Base-by-base conservation (phyloP, 2,888 invertebrate species). In the Microctonus hyperodae region DNA sequence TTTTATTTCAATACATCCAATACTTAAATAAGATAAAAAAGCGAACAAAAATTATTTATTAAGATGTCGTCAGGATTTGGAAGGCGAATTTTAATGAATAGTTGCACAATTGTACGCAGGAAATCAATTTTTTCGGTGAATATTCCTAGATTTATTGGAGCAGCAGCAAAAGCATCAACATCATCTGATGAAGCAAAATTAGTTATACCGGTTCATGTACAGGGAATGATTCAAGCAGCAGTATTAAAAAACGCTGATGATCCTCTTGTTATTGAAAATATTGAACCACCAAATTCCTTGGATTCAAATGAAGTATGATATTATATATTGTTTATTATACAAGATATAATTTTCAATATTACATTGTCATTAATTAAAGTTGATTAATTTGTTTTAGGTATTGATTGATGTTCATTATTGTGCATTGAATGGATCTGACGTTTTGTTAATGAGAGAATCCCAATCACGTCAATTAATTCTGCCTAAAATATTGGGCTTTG, bases 401-500 rank as follows among this genome's bases (percentile, higher is more conserved):
- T 81, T 90, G 65, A 86, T 91, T 13, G 86, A 87, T 73, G 88
- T 90, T 0, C 85, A 88, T 72, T 88, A 87, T 71, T 89, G 90
- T 75, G 89, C 89, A 63, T 84, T 91, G n/a, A 91, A 91, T 81
- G 86, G 87, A 56, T 85, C 87, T 0, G 91, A 91, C 81, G 82
- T 88, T 48, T 79, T 87, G 48, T 84, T 87, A 69, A 86, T 87
- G 71, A 81, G 85, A 72, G 88, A 88, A 67, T 82, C 84, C 44
- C 85, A 86, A 68, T 85, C 84, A 3, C 77, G 76, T 1, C 81
- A 86, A 69, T 85, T 86, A 4, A 76, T 76, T 37, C 77, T 87
- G 51, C 90, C 91, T 0, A 87, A 88, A 76, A 82, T 88, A 28
- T 89, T 91, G 62, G 91, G 91, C 6, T 89, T 88, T 79, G 91